Evolutionary conservation across 2,113 vertebrate genomes (phyloP), one percentile per base, ranked within the genome.

Genomic region (Pyxicephalus adspersus): DNA sequence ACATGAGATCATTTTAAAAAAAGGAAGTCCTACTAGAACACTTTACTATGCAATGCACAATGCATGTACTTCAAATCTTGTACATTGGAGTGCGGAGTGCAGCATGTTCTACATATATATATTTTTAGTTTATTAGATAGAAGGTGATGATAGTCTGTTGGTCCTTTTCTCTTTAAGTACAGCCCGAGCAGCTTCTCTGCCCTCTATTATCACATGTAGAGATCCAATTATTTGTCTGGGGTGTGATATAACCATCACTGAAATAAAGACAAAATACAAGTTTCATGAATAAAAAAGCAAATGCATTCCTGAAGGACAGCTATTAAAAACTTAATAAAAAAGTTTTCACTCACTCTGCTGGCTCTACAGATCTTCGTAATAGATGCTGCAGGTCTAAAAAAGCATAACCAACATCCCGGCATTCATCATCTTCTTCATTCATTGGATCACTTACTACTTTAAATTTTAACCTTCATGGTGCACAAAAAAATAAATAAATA

Each of bases 391-490:
- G 87, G 76, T 95, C 89, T 80, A 97, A 81, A 64, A 90, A 93
- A 0, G 94, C 92, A 1, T 92, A 86, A 38, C 96, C 95, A 2
- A 97, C 89, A 4, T 96, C 95, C 83, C 90, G 84, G 45, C 96
- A 97, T 68, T 95, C 94, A 0, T 94, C 89, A 0, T 91, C 83
- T 5, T 87, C 81, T 5, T 89, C 90, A n/a, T 94, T 92, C 83
- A 92, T 83, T 3, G 96, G 96, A 77, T 97, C 96, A 38, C 95
- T 97, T 50, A 97, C 95, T 11, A 97, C 93, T 38, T 92, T 95
- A 81, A 97, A 96, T 86, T 90, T 94, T 63, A 97, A 91, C 88
- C 96, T 95, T 31, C 11, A n/a, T 34, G 7, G 8, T 17, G 54
- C 8, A 16, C 3, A 22, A 45, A 45, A 13, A 55, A 2, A 72